Evolutionary conservation across 2,113 vertebrate genomes (phyloP).

Genomic region (Grammomys dolichurus): DNA sequence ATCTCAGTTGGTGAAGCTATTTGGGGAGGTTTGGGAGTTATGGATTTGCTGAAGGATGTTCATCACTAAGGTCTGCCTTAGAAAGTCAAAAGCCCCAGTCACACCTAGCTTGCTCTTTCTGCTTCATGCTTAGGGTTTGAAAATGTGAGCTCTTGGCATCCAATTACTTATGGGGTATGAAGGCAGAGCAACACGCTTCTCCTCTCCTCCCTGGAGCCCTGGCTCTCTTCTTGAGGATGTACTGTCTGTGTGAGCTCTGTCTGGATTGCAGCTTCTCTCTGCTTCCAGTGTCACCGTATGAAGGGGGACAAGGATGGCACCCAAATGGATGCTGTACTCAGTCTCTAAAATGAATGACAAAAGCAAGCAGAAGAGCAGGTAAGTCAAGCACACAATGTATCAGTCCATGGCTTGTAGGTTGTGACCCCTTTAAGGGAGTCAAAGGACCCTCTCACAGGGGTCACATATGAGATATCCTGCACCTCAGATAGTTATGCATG

Average conservation of each 20-base stretch:
- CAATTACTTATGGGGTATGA: background rate
- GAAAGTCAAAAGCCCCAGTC: background rate
- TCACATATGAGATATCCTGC: too few species aligned
- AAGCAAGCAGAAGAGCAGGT: accelerated
- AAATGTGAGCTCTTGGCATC: background rate
- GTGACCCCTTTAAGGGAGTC: too few species aligned
- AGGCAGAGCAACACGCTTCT: accelerated
- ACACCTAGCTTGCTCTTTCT: background rate
- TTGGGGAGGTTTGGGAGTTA: background rate
- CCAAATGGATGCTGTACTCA: background rate
- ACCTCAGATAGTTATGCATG: too few species aligned
- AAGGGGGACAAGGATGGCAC: background rate
- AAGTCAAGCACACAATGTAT: too few species aligned
- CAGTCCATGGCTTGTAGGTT: background rate
- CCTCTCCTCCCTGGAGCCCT: background rate
- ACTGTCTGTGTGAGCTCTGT: background rate
- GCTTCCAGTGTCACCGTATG: background rate
- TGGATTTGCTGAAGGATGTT: background rate
- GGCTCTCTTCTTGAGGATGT: accelerated
- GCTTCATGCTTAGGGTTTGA: background rate
- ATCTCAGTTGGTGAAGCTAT: background rate
- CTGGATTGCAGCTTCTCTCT: background rate
- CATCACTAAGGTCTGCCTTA: background rate
- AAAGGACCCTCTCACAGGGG: too few species aligned
- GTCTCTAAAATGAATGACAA: too few species aligned